Conservation (phyloP, 2,888 invertebrate species). For the Nowickia ferox region DNA sequence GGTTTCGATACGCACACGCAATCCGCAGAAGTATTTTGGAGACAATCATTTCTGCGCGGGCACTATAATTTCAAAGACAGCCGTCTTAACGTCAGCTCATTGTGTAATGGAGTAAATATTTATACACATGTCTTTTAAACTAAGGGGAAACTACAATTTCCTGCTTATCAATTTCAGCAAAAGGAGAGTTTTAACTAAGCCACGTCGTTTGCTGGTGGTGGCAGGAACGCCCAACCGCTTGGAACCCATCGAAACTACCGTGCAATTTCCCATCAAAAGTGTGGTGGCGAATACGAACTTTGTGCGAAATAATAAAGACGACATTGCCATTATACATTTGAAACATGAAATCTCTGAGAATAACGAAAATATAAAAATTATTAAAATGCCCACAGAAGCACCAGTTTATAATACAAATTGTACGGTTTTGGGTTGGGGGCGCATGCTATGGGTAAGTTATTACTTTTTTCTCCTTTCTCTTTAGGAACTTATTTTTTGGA, state of each 20-base stretch:
- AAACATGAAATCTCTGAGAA: conserved; percentile 55
- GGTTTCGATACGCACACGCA: conserved; percentile 74
- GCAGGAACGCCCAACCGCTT: conserved; percentile 70
- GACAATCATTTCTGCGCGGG: conserved; percentile 76
- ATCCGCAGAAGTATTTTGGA: conserved; percentile 72
- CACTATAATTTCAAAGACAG: conserved; percentile 66
- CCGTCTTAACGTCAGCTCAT: conserved; percentile 74
- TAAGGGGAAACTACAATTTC: neutral
- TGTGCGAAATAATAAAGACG: conserved; percentile 66
- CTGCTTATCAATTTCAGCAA: conserved; percentile 9
- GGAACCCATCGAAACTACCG: conserved; percentile 44
- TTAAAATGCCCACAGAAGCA: conserved; percentile 46
- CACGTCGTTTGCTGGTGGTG: conserved; percentile 71
- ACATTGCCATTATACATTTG: conserved; percentile 73
- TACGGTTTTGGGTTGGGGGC: conserved; percentile 74
- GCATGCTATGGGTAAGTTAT: conserved; percentile 69
- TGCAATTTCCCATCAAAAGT: conserved; percentile 63
- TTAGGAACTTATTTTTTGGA: neutral
- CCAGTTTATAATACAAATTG: conserved; percentile 64
- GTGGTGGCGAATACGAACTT: conserved; percentile 71
- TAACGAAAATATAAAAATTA: conserved; percentile 56
- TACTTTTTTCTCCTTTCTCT: too few relatives aligned
- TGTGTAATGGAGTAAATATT: conserved; percentile 73
- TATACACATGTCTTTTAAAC: neutral
- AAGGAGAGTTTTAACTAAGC: conserved; percentile 59